phyloP scores from a whole-genome alignment of 1,140 invertebrate species.

The Calephelis nemesis region DNA sequence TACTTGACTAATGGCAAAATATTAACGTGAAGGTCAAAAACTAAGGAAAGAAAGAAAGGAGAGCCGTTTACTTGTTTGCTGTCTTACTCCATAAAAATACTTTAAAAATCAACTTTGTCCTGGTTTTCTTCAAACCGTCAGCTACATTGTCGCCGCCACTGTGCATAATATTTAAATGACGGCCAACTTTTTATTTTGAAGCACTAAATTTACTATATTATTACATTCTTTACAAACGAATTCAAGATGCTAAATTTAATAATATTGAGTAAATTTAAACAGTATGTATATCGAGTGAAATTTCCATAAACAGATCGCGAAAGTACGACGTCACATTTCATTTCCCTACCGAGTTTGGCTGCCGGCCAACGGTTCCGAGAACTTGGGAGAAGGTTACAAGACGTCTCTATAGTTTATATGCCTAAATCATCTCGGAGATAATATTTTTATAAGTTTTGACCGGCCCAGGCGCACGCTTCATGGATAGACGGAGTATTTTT shows the following conservation, averaged over 20 bases:
- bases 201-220: constrained; percentile 41
- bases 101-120: too few relatives aligned
- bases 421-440: constrained; percentile 67
- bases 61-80: too few relatives aligned
- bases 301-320: constrained; percentile 70
- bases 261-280: constrained; percentile 49
- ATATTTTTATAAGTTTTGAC: constrained; percentile 42
- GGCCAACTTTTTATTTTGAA: constrained; percentile 17
- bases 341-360: constrained; percentile 60
- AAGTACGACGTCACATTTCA: constrained; percentile 64
- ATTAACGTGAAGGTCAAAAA: too few relatives aligned
- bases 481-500: constrained; percentile 8
- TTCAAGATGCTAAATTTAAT: constrained; percentile 41
- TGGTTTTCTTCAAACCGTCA: neutral
- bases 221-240: constrained; percentile 34
- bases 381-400: constrained; percentile 70
- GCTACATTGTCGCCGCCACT: neutral
- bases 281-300: constrained; percentile 50
- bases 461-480: neutral
- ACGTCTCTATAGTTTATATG: constrained; percentile 70
- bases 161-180: constrained; percentile 3
- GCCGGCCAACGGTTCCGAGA: constrained; percentile 67
- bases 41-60: too few relatives aligned
- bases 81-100: too few relatives aligned
- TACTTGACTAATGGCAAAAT: too few relatives aligned